Conservation (phyloP, 1,140 invertebrate species). For the Phymastichus coffea region DNA sequence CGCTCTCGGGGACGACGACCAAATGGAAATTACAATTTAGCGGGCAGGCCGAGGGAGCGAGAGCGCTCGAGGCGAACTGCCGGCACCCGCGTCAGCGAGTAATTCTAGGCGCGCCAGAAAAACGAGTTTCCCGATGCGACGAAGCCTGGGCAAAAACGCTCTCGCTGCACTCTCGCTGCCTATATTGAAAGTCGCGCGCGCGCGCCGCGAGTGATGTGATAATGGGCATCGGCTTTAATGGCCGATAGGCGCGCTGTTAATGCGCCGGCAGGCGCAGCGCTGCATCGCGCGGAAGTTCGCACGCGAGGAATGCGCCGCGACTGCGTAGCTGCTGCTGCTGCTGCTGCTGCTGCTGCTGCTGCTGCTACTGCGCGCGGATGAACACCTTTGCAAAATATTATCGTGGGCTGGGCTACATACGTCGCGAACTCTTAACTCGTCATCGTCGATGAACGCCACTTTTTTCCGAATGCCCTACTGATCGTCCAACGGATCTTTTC, state of each 20-base stretch:
- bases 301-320: background rate
- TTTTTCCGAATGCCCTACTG: no score
- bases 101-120: background rate
- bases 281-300: background rate
- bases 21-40: background rate
- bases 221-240: constrained; percentile 3
- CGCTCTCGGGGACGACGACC: background rate
- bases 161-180: background rate
- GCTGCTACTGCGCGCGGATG: background rate
- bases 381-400: no score
- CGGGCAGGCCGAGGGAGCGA: no score
- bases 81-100: no score
- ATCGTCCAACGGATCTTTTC: no score
- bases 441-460: no score
- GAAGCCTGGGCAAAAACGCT: background rate
- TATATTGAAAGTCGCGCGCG: background rate
- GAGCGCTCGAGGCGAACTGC: no score
- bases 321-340: no score
- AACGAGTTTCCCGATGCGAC: background rate
- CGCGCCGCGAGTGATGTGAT: constrained; percentile 1
- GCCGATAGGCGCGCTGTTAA: constrained; percentile 7
- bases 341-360: no score
- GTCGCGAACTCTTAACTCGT: no score
- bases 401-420: no score
- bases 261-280: background rate